A percentile compares a stretch with the other conserved stretches of the same genome.
Evolutionary conservation across 2,113 vertebrate species (phyloP).

Genomic region (Trachemys scripta): DNA sequence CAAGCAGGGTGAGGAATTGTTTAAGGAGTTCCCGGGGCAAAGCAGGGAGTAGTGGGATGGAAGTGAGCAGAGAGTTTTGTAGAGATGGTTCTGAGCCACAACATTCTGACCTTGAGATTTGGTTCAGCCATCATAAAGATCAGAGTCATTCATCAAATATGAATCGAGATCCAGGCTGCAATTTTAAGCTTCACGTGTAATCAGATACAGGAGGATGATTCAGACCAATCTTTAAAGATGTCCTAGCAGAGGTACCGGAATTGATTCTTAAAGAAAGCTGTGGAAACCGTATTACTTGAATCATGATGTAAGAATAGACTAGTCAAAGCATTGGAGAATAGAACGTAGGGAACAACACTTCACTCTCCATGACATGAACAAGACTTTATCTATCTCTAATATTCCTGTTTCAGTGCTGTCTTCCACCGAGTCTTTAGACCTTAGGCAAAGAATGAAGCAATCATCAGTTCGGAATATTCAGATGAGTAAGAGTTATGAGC

Average conservation of each 20-base stretch:
- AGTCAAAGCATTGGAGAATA: neutral
- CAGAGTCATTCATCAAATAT: neutral
- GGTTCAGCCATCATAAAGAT: neutral
- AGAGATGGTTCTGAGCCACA: neutral
- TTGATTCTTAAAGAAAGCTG: neutral
- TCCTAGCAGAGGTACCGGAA: neutral
- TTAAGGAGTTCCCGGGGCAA: conserved; percentile 10
- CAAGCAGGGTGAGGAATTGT: neutral
- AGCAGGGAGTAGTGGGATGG: neutral
- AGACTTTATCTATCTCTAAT: neutral
- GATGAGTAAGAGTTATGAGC: neutral
- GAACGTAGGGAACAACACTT: neutral
- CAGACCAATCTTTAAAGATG: neutral
- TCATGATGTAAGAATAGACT: neutral
- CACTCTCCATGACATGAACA: rapidly evolving
- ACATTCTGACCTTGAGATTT: neutral
- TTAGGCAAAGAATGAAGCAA: neutral
- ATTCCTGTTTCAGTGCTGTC: neutral
- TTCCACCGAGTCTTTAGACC: rapidly evolving
- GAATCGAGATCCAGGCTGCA: rapidly evolving
- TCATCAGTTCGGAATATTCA: neutral
- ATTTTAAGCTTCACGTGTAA: neutral
- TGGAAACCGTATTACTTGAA: neutral
- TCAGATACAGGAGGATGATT: neutral
- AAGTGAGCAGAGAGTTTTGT: neutral